Percentiles rank a stretch among this genome's conserved stretches.
Conservation (phyloP, 2,113 vertebrate species). For the Buteo buteo region DNA sequence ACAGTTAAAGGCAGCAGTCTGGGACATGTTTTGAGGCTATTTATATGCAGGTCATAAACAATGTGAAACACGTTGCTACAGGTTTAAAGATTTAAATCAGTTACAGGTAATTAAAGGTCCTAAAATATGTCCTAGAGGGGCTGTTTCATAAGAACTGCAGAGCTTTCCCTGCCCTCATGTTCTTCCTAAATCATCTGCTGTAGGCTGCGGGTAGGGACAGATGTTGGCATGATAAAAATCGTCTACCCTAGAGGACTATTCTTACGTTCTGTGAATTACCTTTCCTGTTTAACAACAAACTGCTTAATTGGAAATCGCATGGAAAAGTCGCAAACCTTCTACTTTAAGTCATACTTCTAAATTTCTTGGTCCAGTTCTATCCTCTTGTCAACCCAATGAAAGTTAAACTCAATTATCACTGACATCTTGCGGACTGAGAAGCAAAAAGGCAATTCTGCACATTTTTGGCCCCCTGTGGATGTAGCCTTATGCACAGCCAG, state of each 20-base stretch:
- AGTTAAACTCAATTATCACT: neutral
- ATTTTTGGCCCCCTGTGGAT: conserved; percentile 14
- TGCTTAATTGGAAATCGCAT: neutral
- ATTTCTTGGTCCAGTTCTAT: neutral
- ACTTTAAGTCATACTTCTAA: neutral
- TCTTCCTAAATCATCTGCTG: neutral
- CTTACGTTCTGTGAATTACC: neutral
- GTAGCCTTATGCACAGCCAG: conserved; percentile 24
- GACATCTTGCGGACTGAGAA: neutral
- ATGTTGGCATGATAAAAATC: neutral
- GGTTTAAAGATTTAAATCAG: neutral
- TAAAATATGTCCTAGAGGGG: neutral
- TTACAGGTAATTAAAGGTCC: neutral
- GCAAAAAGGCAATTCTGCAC: conserved; percentile 24
- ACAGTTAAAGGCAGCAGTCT: neutral
- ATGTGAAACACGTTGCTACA: neutral
- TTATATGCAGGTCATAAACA: neutral
- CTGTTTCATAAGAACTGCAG: neutral
- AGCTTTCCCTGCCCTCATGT: neutral
- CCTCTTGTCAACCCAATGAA: neutral
- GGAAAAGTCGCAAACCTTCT: neutral
- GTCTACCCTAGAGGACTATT: neutral
- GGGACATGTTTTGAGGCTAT: neutral
- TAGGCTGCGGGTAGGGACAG: neutral
- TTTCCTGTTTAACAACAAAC: neutral